phyloP scores from a whole-genome alignment of 1,140 invertebrate species.

The Antheraea mylitta region DNA sequence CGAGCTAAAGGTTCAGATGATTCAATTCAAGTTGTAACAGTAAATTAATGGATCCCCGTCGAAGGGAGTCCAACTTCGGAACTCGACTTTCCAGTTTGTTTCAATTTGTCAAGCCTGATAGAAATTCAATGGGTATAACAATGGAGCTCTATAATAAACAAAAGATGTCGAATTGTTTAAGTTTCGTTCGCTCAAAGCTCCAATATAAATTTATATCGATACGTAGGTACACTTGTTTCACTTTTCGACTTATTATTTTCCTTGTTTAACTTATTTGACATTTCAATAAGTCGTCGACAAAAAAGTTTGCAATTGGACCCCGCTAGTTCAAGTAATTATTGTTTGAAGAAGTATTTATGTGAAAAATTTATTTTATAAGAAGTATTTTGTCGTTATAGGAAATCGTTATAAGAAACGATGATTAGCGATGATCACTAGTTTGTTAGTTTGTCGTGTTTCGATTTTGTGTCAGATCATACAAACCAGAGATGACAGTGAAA shows the following conservation, averaged over 20 bases:
- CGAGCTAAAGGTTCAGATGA: conserved; percentile 47
- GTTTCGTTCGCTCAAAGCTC: conserved; percentile 2
- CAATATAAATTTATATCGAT: conserved; percentile 9
- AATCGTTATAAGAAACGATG: no score
- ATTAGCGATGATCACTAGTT: no score
- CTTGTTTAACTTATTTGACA: neutral
- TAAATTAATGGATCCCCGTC: conserved; percentile 63
- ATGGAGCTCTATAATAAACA: conserved; percentile 47
- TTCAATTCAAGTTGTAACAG: conserved; percentile 62
- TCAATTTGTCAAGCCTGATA: conserved; percentile 70
- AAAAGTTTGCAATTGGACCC: neutral
- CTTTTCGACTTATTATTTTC: conserved; percentile 7
- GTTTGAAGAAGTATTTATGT: neutral
- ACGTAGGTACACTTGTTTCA: conserved; percentile 3
- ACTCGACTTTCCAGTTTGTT: conserved; percentile 65
- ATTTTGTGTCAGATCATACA: no score
- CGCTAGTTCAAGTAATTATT: neutral
- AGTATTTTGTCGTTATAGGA: no score
- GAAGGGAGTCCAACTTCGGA: conserved; percentile 50
- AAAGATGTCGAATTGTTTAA: conserved; percentile 30
- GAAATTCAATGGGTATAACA: conserved; percentile 61
- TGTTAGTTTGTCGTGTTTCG: no score
- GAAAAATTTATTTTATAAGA: no score
- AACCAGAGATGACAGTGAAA: no score
- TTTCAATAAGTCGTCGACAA: neutral